These are phyloP conservation scores for Perccottus glenii DNA, from an alignment of 2,113 vertebrate species.

Conservation along the genomic window DNA sequence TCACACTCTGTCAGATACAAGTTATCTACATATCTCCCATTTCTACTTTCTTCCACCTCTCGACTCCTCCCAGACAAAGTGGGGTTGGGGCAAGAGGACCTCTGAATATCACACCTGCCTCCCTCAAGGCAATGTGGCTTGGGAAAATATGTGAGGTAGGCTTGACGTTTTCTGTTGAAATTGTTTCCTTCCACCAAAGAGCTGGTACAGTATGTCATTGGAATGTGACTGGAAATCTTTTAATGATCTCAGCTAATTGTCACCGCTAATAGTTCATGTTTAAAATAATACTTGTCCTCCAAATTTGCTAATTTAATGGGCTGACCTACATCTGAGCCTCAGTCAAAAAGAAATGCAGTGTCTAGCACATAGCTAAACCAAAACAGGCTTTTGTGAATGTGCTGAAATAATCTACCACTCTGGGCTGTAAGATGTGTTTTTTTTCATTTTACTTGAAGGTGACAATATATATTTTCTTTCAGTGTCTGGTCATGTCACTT, in stretches of 20 bases:
- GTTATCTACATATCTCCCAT: constrained; percentile 60
- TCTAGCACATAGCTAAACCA: constrained; percentile 31
- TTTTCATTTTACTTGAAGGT: constrained; percentile 64
- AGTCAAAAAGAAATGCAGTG: constrained; percentile 49
- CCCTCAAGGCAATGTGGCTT: constrained; percentile 63
- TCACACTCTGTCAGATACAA: constrained; percentile 38
- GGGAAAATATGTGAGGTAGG: constrained; percentile 66
- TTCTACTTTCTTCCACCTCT: constrained; percentile 47
- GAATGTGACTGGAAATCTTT: constrained; percentile 35
- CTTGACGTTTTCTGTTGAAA: constrained; percentile 45
- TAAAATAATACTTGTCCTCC: constrained; percentile 51
- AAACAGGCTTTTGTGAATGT: constrained; percentile 37
- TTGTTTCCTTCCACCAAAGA: constrained; percentile 12
- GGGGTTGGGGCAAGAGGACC: constrained; percentile 47
- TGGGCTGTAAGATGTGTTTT: constrained; percentile 32
- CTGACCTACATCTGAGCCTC: constrained; percentile 61
- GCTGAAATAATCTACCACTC: constrained; percentile 50
- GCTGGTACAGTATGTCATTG: constrained; percentile 29
- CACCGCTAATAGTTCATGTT: constrained; percentile 34
- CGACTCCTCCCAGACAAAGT: constrained; percentile 58
- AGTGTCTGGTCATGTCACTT: constrained; percentile 74
- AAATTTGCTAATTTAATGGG: constrained; percentile 55
- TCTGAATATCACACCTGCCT: constrained; percentile 75
- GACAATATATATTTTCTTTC: constrained; percentile 30
- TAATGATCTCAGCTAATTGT: constrained; percentile 38